phyloP scores from a whole-genome alignment of 1,140 invertebrate genomes.

The Drosophila tsacasi region DNA sequence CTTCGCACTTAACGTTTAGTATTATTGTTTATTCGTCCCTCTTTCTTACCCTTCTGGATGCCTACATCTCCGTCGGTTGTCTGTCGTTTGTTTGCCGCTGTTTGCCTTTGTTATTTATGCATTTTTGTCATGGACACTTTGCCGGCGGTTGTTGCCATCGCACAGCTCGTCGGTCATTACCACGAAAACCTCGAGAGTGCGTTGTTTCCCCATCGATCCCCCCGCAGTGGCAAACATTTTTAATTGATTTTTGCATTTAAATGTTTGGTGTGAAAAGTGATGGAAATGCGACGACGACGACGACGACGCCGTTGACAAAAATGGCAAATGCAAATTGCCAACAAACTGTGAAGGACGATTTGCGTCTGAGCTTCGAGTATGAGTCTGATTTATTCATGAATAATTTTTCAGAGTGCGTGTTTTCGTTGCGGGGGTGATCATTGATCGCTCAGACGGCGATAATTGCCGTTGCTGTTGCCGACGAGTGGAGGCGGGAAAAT shows the following conservation, averaged over 20 bases:
- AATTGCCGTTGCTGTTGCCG: conserved; percentile 22
- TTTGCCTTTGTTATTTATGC: conserved; percentile 75
- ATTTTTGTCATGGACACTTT: conserved; percentile 74
- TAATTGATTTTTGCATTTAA: conserved; percentile 74
- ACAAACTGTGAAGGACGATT: conserved; percentile 39
- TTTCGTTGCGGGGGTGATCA: conserved; percentile 41
- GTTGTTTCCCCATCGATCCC: conserved; percentile 1
- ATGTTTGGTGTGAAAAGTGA: conserved; percentile 74
- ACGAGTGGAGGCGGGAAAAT: conserved; percentile 29
- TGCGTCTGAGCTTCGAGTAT: conserved; percentile 27
- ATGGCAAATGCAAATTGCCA: conserved; percentile 56
- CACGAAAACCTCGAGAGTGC: conserved; percentile 50
- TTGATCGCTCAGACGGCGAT: conserved; percentile 40
- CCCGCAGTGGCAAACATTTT: conserved; percentile 58
- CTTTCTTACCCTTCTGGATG: background rate
- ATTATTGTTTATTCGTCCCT: conserved; percentile 16
- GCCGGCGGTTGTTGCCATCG: conserved; percentile 24
- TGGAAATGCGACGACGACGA: conserved; percentile 26
- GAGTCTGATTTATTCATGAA: conserved; percentile 46
- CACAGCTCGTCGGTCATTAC: conserved; percentile 64
- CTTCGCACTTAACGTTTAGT: conserved; percentile 38
- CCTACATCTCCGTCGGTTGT: conserved; percentile 20
- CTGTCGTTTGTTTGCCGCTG: conserved; percentile 42
- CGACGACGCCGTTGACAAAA: conserved; percentile 24
- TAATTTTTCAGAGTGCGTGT: conserved; percentile 37